Conservation (phyloP, 2,888 invertebrate genomes). For the Pristionchus mayeri region DNA sequence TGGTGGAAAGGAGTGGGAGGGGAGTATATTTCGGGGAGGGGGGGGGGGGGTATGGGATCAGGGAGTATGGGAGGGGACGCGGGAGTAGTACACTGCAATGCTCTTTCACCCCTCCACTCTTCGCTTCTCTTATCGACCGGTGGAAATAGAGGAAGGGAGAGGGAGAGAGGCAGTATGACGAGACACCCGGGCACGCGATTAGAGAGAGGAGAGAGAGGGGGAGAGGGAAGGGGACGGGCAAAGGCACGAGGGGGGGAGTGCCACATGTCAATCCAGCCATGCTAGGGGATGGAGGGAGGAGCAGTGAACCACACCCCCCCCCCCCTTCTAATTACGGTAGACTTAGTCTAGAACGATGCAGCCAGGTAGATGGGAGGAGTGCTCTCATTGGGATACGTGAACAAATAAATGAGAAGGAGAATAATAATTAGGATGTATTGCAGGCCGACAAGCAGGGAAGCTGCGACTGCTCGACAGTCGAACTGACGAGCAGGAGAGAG, state of each 20-base stretch:
- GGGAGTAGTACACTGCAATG: constrained; percentile 29
- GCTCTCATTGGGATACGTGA: background rate
- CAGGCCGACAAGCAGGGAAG: constrained; percentile 78
- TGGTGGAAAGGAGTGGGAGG: too few species aligned
- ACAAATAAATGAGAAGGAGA: background rate
- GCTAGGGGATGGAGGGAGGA: background rate
- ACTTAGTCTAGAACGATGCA: too few species aligned
- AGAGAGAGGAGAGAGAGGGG: background rate
- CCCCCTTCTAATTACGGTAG: too few species aligned
- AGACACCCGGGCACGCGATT: constrained; percentile 5
- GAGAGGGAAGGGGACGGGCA: background rate
- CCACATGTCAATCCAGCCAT: background rate
- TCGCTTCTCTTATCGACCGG: constrained; percentile 32
- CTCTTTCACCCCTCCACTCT: background rate
- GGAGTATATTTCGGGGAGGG: background rate
- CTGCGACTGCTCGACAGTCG: constrained; percentile 91
- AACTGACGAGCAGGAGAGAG: constrained; percentile 94
- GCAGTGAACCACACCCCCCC: background rate
- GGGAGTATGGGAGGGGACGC: background rate
- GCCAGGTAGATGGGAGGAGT: too few species aligned
- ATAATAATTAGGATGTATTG: background rate
- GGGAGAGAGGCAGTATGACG: background rate
- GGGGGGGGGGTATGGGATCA: background rate
- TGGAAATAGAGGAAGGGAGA: constrained; percentile 31
- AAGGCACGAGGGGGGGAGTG: background rate